Evolutionary conservation across 2,797 vertebrate genomes (phyloP).

Genomic region (Chromis chromis): DNA sequence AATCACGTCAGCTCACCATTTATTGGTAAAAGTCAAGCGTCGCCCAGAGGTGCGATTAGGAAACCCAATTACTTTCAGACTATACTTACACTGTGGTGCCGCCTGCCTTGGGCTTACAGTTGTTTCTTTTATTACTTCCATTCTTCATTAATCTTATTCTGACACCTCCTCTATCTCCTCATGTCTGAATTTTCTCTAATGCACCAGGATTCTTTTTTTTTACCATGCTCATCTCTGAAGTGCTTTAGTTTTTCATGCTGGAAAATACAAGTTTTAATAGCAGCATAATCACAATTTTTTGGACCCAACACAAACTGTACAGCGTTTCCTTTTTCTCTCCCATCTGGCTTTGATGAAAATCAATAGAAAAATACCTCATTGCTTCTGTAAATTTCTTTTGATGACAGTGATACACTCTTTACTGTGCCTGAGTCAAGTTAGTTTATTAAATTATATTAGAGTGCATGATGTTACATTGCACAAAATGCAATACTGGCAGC

Average conservation of each 20-base stretch:
- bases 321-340: slow-evolving; percentile 10
- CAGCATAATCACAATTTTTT: slow-evolving; percentile 4
- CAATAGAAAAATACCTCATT: slow-evolving; percentile 36
- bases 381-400: slow-evolving; percentile 45
- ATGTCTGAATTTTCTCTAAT: slow-evolving; percentile 10
- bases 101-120: slow-evolving; percentile 81
- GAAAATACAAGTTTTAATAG: slow-evolving; percentile 14
- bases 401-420: slow-evolving; percentile 56
- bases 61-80: slow-evolving; percentile 86
- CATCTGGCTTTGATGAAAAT: slow-evolving; percentile 39
- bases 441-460: slow-evolving; percentile 67
- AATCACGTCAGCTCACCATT: slow-evolving; percentile 80
- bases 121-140: slow-evolving; percentile 83
- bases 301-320: background rate
- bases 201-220: slow-evolving; percentile 23
- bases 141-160: slow-evolving; percentile 81
- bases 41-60: slow-evolving; percentile 85
- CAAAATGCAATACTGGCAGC: slow-evolving; percentile 53
- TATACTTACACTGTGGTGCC: slow-evolving; percentile 71
- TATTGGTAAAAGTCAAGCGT: slow-evolving; percentile 84
- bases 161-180: slow-evolving; percentile 61
- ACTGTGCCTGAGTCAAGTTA: slow-evolving; percentile 36
- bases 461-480: slow-evolving; percentile 56
- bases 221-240: slow-evolving; percentile 20
- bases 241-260: slow-evolving; percentile 27